Conservation (phyloP, 2,888 invertebrate genomes). For the Synanthedon myopaeformis region DNA sequence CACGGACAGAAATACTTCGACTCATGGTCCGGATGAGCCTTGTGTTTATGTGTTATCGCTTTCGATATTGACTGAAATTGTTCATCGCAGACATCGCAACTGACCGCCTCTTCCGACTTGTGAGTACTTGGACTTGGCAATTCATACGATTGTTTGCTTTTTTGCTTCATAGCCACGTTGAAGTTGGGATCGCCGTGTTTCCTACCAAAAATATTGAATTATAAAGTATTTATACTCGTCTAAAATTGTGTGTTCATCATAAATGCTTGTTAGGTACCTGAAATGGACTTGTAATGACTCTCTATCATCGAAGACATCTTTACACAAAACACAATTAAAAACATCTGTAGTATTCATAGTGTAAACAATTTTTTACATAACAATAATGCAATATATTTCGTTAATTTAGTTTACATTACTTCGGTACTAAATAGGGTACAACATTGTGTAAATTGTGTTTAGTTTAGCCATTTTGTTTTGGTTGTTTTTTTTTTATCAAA, state of each 20-base stretch:
- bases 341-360: slow-evolving; percentile 41
- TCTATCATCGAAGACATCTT: slow-evolving; percentile 64
- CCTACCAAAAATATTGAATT: slow-evolving; percentile 27
- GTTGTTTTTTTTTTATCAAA: no score
- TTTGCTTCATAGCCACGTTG: slow-evolving; percentile 47
- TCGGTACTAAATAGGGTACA: no score
- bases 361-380: neutral
- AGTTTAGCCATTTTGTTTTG: no score
- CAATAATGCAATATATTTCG: no score
- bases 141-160: slow-evolving; percentile 22
- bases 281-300: slow-evolving; percentile 73
- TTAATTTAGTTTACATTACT: no score
- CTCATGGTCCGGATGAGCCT: slow-evolving; percentile 72
- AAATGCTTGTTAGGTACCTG: slow-evolving; percentile 50
- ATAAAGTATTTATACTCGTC: neutral
- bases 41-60: slow-evolving; percentile 77
- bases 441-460: no score
- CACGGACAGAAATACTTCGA: slow-evolving; percentile 75
- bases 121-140: slow-evolving; percentile 21
- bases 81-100: slow-evolving; percentile 73
- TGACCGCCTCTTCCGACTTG: slow-evolving; percentile 41
- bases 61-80: slow-evolving; percentile 70
- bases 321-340: slow-evolving; percentile 70
- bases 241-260: neutral
- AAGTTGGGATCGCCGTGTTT: slow-evolving; percentile 75